These are phyloP conservation scores for Fregata magnificens DNA, from an alignment of 2,113 vertebrate genomes.

Conservation along the genomic window DNA sequence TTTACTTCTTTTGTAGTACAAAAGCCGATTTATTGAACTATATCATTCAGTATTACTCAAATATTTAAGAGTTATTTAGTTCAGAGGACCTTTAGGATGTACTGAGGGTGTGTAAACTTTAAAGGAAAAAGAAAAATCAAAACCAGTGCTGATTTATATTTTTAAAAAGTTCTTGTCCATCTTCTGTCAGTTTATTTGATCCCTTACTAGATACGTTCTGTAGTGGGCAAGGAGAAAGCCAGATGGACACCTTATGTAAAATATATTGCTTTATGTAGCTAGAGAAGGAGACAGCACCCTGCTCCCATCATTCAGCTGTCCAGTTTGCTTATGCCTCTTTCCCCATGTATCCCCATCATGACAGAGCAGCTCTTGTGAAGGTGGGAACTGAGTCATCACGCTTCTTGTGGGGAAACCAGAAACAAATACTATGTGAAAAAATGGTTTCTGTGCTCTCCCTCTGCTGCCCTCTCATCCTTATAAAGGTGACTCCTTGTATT, in stretches of 20 bases:
- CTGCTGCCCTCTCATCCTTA: neutral
- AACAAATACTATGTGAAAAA: neutral
- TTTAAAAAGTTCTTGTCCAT: neutral
- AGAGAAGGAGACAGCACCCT: neutral
- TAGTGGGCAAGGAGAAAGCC: neutral
- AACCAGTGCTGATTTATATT: neutral
- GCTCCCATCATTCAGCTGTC: neutral
- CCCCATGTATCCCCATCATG: neutral
- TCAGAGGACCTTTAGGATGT: neutral
- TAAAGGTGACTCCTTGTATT: neutral
- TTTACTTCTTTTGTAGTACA: neutral
- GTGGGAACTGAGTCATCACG: neutral
- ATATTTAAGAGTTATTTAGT: neutral
- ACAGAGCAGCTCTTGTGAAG: neutral
- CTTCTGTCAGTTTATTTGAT: neutral
- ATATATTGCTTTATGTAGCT: neutral
- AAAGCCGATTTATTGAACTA: neutral
- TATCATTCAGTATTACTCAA: neutral
- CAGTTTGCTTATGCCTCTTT: neutral
- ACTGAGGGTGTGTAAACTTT: neutral
- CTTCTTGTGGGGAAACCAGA: neutral
- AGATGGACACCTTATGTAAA: neutral
- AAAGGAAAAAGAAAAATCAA: neutral
- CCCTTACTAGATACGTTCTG: neutral
- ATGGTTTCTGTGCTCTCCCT: neutral